Conservation (phyloP, 2,797 vertebrate genomes). For the Darevskia mixta region DNA sequence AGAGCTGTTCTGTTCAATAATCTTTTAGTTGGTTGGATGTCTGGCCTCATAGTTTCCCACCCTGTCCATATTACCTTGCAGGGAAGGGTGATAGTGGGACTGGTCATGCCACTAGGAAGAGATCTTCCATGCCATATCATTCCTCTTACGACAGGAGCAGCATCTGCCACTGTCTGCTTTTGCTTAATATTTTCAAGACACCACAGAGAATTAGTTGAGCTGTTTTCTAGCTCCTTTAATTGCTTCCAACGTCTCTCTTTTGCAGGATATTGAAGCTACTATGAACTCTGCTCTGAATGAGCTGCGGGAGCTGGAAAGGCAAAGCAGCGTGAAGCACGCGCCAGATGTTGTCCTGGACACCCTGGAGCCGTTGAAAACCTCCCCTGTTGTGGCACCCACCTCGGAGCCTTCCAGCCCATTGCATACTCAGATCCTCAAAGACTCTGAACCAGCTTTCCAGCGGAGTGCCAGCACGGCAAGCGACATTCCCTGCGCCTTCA, state of each 20-base stretch:
- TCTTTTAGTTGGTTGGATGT: too few species aligned
- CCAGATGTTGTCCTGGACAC: constrained; percentile 98
- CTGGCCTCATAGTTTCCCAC: background rate
- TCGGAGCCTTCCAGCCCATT: constrained; percentile 97
- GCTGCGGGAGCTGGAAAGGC: constrained; percentile 91
- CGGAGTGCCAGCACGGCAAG: constrained; percentile 94
- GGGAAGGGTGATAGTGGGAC: background rate
- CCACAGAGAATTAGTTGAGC: background rate
- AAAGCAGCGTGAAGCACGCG: constrained; percentile 91
- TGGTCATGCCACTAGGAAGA: background rate
- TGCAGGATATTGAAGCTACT: constrained; percentile 91
- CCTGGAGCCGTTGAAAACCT: constrained; percentile 94
- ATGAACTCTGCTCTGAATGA: constrained; percentile 93
- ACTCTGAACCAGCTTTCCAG: constrained; percentile 87
- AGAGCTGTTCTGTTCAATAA: too few species aligned
- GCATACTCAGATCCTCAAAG: constrained; percentile 92
- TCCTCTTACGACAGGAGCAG: background rate
- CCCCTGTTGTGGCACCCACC: constrained; percentile 82
- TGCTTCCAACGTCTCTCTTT: background rate
- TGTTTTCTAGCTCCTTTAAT: background rate
- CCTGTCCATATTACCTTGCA: background rate
- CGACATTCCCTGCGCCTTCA: constrained; percentile 94
- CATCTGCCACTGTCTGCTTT: background rate
- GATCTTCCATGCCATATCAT: background rate
- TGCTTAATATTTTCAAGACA: constrained; percentile 5